Evolutionary conservation across 2,113 vertebrate species (phyloP), one percentile per base, ranked within the genome.

Genomic region (Periophthalmus modestus): DNA sequence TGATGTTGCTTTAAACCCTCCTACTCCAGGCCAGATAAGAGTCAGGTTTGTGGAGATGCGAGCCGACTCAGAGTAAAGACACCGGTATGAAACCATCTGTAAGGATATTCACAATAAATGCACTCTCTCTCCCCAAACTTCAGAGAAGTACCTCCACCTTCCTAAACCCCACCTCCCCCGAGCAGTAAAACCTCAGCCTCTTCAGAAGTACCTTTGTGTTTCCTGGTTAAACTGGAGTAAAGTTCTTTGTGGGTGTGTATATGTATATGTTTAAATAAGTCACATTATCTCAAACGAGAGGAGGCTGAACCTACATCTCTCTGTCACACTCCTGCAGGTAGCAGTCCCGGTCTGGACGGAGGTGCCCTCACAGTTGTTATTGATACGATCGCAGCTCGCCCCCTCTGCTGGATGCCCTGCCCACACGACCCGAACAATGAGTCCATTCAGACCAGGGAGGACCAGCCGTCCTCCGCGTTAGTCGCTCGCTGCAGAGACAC

Each of bases 281-380:
- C n/a, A n/a, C n/a, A n/a, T n/a, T n/a, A n/a, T n/a, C n/a, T n/a
- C n/a, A n/a, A n/a, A n/a, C n/a, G n/a, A n/a, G n/a, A n/a, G n/a
- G n/a, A n/a, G n/a, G n/a, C n/a, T n/a, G n/a, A n/a, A 93, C 98
- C 96, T 83, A 99, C 98, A 99, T 92, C 97, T 95, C 92, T 98
- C n/a, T 99, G 84, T 99, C 98, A 0, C 98, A 99, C 92, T 98
- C 98, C 84, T 95, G 96, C 66, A 97, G 95, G 88, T 98, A 97
- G 92, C 98, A 99, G 88, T 97, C 98, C n/a, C 96, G 94, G 98
- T 99, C 92, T 99, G 98, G n/a, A 99, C 96, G 0, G 98, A 99
- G 81, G 97, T 98, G 68, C 98, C 98, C 82, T 99, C 96, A 0
- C 98, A 99, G 85, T 95, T 95, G 92, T 96, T 97, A 89, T 97